Evolutionary conservation across 2,888 invertebrate species (phyloP).

Genomic region (Phaedon cochleariae): DNA sequence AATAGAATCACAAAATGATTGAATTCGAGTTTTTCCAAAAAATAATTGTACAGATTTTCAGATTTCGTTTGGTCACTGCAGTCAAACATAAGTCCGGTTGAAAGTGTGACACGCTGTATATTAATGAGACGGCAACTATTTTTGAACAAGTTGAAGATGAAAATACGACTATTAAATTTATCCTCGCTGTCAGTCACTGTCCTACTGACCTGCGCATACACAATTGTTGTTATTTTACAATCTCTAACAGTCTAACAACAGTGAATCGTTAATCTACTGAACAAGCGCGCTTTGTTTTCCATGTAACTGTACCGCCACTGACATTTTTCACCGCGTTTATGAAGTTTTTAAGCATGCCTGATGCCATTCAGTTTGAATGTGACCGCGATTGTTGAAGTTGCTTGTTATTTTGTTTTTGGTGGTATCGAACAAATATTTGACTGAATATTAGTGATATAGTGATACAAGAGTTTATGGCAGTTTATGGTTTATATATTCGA

Average conservation of each 20-base stretch:
- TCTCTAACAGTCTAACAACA: neutral
- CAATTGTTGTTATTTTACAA: neutral
- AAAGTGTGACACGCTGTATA: too few relatives aligned
- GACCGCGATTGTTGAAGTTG: constrained; percentile 45
- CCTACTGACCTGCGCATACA: neutral
- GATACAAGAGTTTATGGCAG: too few relatives aligned
- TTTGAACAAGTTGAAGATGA: neutral
- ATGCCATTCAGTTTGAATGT: constrained; percentile 47
- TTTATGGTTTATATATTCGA: neutral
- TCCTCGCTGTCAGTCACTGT: neutral
- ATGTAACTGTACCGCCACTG: constrained; percentile 28
- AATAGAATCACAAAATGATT: too few relatives aligned
- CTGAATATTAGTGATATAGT: constrained; percentile 6
- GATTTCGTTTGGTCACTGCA: too few relatives aligned
- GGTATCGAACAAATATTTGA: constrained; percentile 6
- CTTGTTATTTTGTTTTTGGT: constrained; percentile 25
- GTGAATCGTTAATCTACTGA: neutral
- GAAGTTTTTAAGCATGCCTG: constrained; percentile 44
- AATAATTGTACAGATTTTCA: too few relatives aligned
- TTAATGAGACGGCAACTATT: neutral
- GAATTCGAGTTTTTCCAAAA: too few relatives aligned
- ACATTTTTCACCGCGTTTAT: constrained; percentile 35
- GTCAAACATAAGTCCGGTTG: too few relatives aligned
- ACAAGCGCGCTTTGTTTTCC: neutral
- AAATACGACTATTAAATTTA: neutral